Base-by-base conservation (phyloP, 2,113 vertebrate genomes). In the Sialia sialis region DNA sequence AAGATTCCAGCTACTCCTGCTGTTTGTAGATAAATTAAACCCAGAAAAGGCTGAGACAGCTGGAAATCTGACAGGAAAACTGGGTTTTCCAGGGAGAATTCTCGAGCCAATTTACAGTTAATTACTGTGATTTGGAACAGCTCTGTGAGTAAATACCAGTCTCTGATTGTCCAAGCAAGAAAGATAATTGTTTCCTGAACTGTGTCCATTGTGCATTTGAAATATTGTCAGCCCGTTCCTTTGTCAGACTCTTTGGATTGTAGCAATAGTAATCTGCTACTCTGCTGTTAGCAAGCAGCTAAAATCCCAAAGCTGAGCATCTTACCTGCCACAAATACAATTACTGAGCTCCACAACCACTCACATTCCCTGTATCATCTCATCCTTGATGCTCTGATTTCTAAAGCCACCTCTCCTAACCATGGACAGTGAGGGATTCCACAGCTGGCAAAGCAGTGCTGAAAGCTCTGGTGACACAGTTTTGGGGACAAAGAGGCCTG, bases 101-200 rank as follows among this genome's bases (percentile, higher is more conserved):
- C 81, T 85, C 86, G 87, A 93, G 95, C 83, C 73, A 97, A 97
- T 92, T 97, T 97, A 95, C 90, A 96, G 96, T 94, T 97, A 97
- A 97, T 97, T 96, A 94, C 84, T 90, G 91, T 95, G 94, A 97
- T 96, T 96, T 95, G 96, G 96, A 97, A 89, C 93, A 91, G 91
- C 88, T 93, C 85, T 51, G 89, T 90, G 95, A 95, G 87, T 89
- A 97, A 97, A 95, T 92, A 93, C 78, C 87, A 92, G 17, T 12
- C 81, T 91, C 85, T 88, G 88, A 94, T 80, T 91, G 93, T 90
- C 87, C 94, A 94, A 93, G 95, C 64, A 95, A 93, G 94, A 80
- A 94, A 95, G 91, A 90, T 95, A 96, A 96, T 96, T 95, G 96
- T 93, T 97, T 97, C 93, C 86, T 97, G 91, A 97, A 86, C 87